A percentile compares a stretch with the other conserved stretches of the same genome.
phyloP scores from a whole-genome alignment of 2,113 vertebrate genomes.

The Paramormyrops kingsleyae region DNA sequence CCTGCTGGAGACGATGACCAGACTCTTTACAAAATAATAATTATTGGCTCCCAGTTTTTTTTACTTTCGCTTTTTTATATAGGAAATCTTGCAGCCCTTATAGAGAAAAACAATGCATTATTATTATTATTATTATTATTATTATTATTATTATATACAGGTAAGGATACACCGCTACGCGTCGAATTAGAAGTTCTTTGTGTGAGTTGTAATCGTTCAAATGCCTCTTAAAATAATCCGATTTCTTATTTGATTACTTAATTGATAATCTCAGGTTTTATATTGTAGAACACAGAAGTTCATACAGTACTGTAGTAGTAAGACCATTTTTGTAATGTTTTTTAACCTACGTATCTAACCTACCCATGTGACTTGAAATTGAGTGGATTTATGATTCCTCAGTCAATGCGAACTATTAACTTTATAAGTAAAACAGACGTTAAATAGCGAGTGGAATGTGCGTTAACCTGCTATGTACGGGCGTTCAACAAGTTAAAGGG shows the following conservation, averaged over 20 bases:
- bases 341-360: not conserved
- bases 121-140: no score
- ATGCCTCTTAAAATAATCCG: not conserved
- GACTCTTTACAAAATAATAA: not conserved
- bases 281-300: not conserved
- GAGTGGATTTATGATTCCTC: not conserved
- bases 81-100: not conserved
- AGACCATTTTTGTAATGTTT: not conserved
- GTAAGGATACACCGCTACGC: not conserved
- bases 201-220: not conserved
- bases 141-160: no score
- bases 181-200: not conserved
- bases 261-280: not conserved
- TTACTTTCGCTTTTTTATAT: not conserved
- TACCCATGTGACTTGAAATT: not conserved
- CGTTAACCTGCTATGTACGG: not conserved
- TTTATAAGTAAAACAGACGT: not conserved
- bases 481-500: not conserved
- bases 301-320: not conserved
- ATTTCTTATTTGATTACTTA: not conserved
- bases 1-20: not conserved
- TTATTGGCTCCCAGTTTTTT: not conserved
- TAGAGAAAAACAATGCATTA: not conserved
- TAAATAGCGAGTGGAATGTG: not conserved
- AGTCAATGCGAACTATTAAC: not conserved